Conservation (phyloP, 2,888 invertebrate genomes). For the Lochmaea crataegi region DNA sequence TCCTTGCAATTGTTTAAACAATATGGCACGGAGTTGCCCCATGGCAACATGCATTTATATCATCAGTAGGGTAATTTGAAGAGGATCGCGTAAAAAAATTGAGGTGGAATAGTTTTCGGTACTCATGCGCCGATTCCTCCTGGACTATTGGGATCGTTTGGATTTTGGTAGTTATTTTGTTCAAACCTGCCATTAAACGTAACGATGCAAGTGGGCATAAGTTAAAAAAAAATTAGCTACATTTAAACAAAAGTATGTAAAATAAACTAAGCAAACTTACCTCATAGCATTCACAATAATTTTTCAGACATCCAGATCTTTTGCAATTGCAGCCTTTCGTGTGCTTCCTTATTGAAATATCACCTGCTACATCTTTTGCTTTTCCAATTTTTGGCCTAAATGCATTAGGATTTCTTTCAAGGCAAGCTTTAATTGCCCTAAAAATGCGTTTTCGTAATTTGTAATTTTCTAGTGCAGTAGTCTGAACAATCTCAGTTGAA, state of each 20-base stretch:
- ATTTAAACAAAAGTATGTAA: background rate
- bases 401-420: slow-evolving; percentile 97
- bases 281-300: slow-evolving; percentile 99
- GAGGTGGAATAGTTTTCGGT: too few relatives aligned
- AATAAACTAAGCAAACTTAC: slow-evolving; percentile 64
- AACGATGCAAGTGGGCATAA: background rate
- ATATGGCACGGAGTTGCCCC: too few relatives aligned
- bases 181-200: background rate
- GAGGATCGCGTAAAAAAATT: too few relatives aligned
- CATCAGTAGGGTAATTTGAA: too few relatives aligned
- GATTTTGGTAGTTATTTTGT: too few relatives aligned
- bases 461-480: background rate
- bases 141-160: too few relatives aligned
- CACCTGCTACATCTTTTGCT: slow-evolving; percentile 75
- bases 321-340: slow-evolving; percentile 99
- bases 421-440: slow-evolving; percentile 91
- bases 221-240: background rate
- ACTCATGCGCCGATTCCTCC: too few relatives aligned
- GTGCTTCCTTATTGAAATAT: slow-evolving; percentile 84
- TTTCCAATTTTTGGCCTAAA: slow-evolving; percentile 98
- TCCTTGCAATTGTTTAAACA: too few relatives aligned
- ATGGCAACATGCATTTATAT: too few relatives aligned
- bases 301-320: slow-evolving; percentile 96
- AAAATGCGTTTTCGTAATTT: slow-evolving; percentile 8
- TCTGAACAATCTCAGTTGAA: too few relatives aligned